These are phyloP conservation scores for Thinocorus orbignyianus DNA, from an alignment of 2,113 vertebrate genomes.

Conservation along the genomic window DNA sequence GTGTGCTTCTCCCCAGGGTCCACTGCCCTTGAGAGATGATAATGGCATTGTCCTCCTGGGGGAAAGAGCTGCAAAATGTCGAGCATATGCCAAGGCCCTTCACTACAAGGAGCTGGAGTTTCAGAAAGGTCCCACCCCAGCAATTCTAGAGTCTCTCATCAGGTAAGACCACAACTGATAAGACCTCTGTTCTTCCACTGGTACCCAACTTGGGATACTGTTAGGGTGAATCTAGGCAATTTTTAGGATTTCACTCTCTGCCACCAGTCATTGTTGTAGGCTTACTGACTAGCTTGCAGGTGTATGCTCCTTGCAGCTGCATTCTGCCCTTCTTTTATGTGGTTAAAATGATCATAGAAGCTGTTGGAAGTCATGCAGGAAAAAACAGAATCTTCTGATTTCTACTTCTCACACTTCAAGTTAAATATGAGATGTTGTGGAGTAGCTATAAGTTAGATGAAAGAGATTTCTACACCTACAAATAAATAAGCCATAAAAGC, in stretches of 20 bases:
- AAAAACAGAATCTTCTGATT: background rate
- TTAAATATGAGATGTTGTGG: background rate
- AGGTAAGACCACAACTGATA: conserved; percentile 80
- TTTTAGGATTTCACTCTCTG: background rate
- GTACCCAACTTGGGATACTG: background rate
- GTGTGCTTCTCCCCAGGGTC: conserved; percentile 79
- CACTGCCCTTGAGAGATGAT: conserved; percentile 92
- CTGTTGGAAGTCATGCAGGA: background rate
- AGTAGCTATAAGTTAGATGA: background rate
- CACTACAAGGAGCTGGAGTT: conserved; percentile 99
- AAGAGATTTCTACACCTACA: background rate
- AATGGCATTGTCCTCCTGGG: conserved; percentile 96
- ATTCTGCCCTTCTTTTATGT: background rate
- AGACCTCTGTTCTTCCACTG: background rate
- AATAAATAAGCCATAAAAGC: background rate
- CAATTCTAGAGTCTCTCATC: conserved; percentile 97
- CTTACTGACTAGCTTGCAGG: background rate
- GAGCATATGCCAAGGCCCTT: conserved; percentile 95
- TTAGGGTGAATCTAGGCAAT: background rate
- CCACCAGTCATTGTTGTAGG: background rate
- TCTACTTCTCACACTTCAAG: background rate
- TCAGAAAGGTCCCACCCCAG: conserved; percentile 92
- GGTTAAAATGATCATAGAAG: background rate
- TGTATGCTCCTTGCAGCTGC: background rate
- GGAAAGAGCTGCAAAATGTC: conserved; percentile 94